Base-by-base conservation (phyloP, 2,113 vertebrate species). In the Delphinapterus leucas region DNA sequence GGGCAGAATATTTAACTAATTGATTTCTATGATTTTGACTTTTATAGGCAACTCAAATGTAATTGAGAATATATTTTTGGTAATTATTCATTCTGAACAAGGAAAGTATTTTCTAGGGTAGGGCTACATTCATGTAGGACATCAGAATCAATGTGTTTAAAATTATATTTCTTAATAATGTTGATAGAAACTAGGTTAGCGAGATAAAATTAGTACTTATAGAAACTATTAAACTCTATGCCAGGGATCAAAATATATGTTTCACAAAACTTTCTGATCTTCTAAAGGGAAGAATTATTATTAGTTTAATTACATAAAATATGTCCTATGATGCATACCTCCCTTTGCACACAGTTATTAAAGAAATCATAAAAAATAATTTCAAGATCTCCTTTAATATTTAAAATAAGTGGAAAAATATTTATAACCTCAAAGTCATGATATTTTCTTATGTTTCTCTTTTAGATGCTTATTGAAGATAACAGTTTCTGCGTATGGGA, bases 391-490 rank as follows among this genome's bases (percentile, higher is more conserved):
- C 9, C 61, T 94, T 61, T 95, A 88, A 49, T 84, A 84, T 84
- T 92, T 95, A 60, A 95, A 91, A 68, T 65, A 95, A 95, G 33
- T 93, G 23, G 84, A 86, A 73, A 17, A 38, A 12, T 58, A 26
- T 58, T 4, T 58, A 33, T 95, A 38, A 8, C 3, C 7, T 93
- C 11, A 49, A 49, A 76, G 96, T 83, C 10, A 83, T 73, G 93
- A 76, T 70, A 71, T 96, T 68, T 91, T 81, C 1, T 55, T 12
- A 0, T 97, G 9, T 92, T 96, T 92, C 8, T 73, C 17, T 79
- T 98, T 93, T 97, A 99, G 99, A 97, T 98, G 97, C 76, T 95
- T 95, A 61, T 11, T 98, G 97, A 98, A 33, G 85, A 98, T 98
- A 96, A 95, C 97, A 95, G 28, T 98, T 86, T 68, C 92, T 99